Evolutionary conservation across 2,888 invertebrate species (phyloP).

Genomic region (Ethmia dodecea): DNA sequence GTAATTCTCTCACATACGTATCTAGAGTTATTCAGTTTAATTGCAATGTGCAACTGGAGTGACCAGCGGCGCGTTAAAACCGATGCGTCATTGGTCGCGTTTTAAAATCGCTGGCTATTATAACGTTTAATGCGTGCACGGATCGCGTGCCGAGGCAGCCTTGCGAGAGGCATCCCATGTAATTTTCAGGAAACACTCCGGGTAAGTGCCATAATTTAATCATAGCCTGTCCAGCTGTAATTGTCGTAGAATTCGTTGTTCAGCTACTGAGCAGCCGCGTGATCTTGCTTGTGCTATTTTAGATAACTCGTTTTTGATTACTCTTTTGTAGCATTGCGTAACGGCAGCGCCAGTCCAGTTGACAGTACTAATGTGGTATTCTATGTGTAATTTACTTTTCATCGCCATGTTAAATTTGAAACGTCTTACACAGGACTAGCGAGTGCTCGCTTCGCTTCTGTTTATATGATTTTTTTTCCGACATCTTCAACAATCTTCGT

Average conservation of each 20-base stretch:
- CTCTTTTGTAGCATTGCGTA: conserved; percentile 8
- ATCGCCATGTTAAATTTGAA: too few relatives aligned
- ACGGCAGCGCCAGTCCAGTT: too few relatives aligned
- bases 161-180: conserved; percentile 72
- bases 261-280: conserved; percentile 53
- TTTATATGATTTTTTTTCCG: too few relatives aligned
- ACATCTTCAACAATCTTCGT: too few relatives aligned
- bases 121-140: conserved; percentile 58
- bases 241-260: conserved; percentile 66
- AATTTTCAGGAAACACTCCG: conserved; percentile 75
- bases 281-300: conserved; percentile 37
- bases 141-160: conserved; percentile 70
- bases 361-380: too few relatives aligned
- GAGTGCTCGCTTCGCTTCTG: too few relatives aligned
- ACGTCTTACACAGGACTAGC: too few relatives aligned
- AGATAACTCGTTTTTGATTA: conserved; percentile 33
- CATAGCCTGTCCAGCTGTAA: conserved; percentile 67
- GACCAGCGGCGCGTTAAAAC: conserved; percentile 60
- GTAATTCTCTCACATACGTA: conserved; percentile 27
- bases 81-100: conserved; percentile 71
- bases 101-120: conserved; percentile 56
- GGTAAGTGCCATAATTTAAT: conserved; percentile 75
- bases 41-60: conserved; percentile 49
- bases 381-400: too few relatives aligned
- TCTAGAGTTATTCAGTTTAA: conserved; percentile 31